Base-by-base conservation (phyloP, 2,888 invertebrate genomes). In the Tenthredo amoena region DNA sequence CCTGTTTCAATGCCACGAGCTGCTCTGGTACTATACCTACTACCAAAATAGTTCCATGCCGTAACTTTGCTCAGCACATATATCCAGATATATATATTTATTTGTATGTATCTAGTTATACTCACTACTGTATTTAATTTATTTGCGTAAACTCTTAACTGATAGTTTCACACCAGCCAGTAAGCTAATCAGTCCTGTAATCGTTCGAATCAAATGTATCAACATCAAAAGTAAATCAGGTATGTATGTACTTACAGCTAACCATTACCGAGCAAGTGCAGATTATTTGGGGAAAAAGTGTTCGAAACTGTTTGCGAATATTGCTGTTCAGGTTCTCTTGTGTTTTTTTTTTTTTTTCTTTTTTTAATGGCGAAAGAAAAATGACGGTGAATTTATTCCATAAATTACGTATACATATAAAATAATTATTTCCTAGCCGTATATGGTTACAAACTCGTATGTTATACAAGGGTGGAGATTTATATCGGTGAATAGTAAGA, bases 71-170 rank as follows among this genome's bases (percentile, higher is more conserved):
- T 50, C 77, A 12, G 10, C 31, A 55, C 9, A 55, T 47, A 50
- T 10, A 9, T 26, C 18, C 12, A 26, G 2, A 12, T 1, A 21
- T n/a, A 47, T 21, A 10, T 43, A 43, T 26, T 26, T 26, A 26
- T 26, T 26, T 26, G 26, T 26, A 43, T 10, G 10, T 65, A 31
- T 26, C 12, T 65, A 26, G 26, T n/a, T 50, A 47, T 18, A 76
- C 50, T 50, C 15, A 21, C 77, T n/a, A 77, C n/a, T 5, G 31
- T 55, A 77, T 76, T 50, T 50, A 31, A 79, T 79, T 79, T 79
- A 58, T 79, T 79, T 79, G 21, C 79, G 18, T 37, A 58, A 79
- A 40, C 81, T 81, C 18, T 81, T 62, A 62, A 81, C 81, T 21
- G 40, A 40, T 37, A 81, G 40, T 34, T 58, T 12, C 37, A 62